Conservation (phyloP, 2,888 invertebrate species). For the Mythimna vitellina region DNA sequence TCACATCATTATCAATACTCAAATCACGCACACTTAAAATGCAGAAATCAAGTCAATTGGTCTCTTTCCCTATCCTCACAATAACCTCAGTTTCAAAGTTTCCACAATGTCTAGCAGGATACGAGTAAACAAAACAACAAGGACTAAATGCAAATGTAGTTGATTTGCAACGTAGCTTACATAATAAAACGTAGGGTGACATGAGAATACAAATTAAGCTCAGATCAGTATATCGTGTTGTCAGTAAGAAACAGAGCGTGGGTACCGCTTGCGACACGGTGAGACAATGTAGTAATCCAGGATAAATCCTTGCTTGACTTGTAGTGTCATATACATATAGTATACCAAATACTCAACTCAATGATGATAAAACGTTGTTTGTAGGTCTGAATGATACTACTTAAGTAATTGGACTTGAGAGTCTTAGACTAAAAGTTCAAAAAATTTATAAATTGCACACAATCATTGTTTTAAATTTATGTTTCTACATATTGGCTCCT, state of each 20-base stretch:
- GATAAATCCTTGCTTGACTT: constrained; percentile 29
- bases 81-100: constrained; percentile 23
- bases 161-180: constrained; percentile 80
- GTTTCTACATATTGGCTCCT: no score
- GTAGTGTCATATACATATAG: background rate
- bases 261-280: constrained; percentile 61
- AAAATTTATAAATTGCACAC: no score
- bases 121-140: constrained; percentile 62
- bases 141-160: constrained; percentile 75
- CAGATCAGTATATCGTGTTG: constrained; percentile 67
- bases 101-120: constrained; percentile 53
- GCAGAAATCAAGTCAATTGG: background rate
- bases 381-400: background rate
- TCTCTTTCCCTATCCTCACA: background rate
- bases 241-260: constrained; percentile 66
- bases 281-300: constrained; percentile 40
- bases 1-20: background rate
- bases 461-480: no score
- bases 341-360: background rate
- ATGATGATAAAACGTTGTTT: background rate
- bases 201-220: constrained; percentile 80
- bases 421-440: background rate
- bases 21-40: background rate
- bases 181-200: constrained; percentile 73
- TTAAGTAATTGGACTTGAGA: background rate